Conservation (phyloP, 1,140 invertebrate species). For the Tachypleus tridentatus region DNA sequence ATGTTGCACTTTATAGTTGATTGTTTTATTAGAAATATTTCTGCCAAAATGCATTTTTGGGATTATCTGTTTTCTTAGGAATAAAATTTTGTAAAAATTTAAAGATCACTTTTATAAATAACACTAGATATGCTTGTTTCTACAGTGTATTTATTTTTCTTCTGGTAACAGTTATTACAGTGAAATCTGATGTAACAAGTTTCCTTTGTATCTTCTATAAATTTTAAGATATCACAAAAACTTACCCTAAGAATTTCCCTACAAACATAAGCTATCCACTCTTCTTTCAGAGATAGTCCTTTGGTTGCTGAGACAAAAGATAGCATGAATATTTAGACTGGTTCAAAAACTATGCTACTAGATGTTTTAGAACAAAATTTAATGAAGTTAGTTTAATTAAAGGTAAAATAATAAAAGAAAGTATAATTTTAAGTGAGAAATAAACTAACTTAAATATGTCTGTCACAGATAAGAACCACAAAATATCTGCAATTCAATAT, state of each 20-base stretch:
- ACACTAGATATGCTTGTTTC: too few relatives aligned
- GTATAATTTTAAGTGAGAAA: too few relatives aligned
- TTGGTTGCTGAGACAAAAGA: constrained; percentile 53
- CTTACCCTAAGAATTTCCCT: constrained; percentile 65
- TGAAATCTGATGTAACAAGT: not conserved
- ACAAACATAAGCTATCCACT: constrained; percentile 99
- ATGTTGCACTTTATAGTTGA: too few relatives aligned
- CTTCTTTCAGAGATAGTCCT: constrained; percentile 92
- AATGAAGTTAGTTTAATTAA: too few relatives aligned
- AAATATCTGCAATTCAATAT: too few relatives aligned
- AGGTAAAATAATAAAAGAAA: too few relatives aligned
- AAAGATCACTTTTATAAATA: not conserved
- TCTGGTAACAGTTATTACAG: not conserved
- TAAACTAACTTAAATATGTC: too few relatives aligned
- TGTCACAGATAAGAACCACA: too few relatives aligned
- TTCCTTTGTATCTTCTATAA: too few relatives aligned
- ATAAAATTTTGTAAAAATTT: constrained; percentile 7
- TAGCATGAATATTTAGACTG: not conserved
- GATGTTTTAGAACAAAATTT: too few relatives aligned
- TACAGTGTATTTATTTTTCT: not conserved
- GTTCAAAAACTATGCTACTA: too few relatives aligned
- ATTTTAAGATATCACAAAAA: not conserved
- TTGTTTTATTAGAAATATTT: too few relatives aligned
- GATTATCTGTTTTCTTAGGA: not conserved
- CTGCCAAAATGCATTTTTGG: not conserved